Percentiles rank a stretch among this genome's conserved stretches.
These are phyloP conservation scores for Rotaria magnacalcarata DNA, from an alignment of 2,888 invertebrate species.

Conservation along the genomic window DNA sequence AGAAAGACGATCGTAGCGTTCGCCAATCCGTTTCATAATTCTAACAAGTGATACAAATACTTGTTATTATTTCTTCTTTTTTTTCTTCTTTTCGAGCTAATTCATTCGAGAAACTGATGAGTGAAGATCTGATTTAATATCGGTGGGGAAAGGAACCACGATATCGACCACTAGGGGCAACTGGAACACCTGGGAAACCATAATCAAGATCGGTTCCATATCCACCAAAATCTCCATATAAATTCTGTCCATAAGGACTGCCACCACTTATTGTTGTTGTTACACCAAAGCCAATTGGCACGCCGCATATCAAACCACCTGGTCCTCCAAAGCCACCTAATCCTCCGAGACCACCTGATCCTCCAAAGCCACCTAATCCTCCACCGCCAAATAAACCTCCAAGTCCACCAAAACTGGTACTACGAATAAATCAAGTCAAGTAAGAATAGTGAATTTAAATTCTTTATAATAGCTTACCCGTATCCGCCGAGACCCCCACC, in stretches of 20 bases:
- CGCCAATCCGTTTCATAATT: background rate
- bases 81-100: background rate
- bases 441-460: background rate
- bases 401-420: background rate
- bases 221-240: background rate
- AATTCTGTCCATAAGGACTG: background rate
- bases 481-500: background rate
- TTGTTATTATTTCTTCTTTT: background rate
- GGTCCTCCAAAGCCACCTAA: background rate
- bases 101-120: background rate
- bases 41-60: background rate
- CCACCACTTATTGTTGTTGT: background rate
- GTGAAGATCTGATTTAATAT: background rate
- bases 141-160: background rate
- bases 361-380: background rate
- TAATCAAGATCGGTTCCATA: background rate
- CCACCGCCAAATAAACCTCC: background rate
- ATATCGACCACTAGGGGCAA: background rate
- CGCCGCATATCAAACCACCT: background rate
- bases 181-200: background rate
- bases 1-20: background rate
- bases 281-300: slow-evolving; percentile 16
- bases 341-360: background rate
- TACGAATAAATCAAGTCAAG: background rate
- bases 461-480: background rate